Percentiles rank a stretch among this genome's conserved stretches.
Evolutionary conservation across 2,113 vertebrate species (phyloP).

Genomic region (Gobius niger): DNA sequence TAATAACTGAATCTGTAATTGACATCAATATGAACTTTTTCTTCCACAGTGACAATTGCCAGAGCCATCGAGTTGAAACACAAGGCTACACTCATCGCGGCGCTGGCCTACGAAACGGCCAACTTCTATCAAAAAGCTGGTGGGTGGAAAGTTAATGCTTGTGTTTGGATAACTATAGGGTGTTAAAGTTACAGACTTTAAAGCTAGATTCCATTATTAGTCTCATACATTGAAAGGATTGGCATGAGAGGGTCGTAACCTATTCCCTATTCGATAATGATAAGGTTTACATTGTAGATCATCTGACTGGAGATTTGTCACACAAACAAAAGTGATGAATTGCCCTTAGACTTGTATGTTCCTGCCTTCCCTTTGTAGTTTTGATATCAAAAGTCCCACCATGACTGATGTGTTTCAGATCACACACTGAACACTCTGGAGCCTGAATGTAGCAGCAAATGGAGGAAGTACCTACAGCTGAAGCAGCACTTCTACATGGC

Average conservation of each 20-base stretch:
- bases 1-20: background rate
- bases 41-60: slow-evolving; percentile 89
- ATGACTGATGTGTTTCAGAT: slow-evolving; percentile 73
- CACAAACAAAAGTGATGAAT: too few species aligned
- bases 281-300: too few species aligned
- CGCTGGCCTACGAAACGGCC: slow-evolving; percentile 91
- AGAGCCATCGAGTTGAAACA: slow-evolving; percentile 97
- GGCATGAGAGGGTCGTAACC: too few species aligned
- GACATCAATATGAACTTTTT: background rate
- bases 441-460: slow-evolving; percentile 88
- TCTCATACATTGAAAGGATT: too few species aligned
- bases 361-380: too few species aligned
- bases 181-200: too few species aligned
- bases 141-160: slow-evolving; percentile 59
- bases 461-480: slow-evolving; percentile 96
- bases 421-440: slow-evolving; percentile 93
- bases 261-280: too few species aligned
- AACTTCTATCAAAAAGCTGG: slow-evolving; percentile 97
- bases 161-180: too few species aligned
- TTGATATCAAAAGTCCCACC: background rate
- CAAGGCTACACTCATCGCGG: slow-evolving; percentile 88
- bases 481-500: slow-evolving; percentile 97
- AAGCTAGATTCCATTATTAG: too few species aligned
- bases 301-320: too few species aligned
- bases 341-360: too few species aligned